These are phyloP conservation scores for Leuciscus idus DNA, from an alignment of 2,113 vertebrate species.

Conservation along the genomic window DNA sequence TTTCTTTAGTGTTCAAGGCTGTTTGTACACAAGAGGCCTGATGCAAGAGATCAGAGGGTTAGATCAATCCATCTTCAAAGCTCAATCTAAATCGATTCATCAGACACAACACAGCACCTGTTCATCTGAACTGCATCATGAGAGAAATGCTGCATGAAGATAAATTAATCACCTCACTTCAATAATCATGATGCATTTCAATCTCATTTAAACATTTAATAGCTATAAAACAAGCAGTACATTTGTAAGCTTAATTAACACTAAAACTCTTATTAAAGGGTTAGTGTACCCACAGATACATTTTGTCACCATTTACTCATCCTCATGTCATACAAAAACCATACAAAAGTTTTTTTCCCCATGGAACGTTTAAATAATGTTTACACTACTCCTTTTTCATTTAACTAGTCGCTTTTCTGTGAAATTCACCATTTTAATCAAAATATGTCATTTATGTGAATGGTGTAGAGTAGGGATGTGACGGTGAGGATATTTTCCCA, in stretches of 20 bases:
- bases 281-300: background rate
- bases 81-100: constrained; percentile 56
- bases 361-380: background rate
- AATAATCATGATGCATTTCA: constrained; percentile 41
- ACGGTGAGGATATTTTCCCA: too few relatives aligned
- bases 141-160: constrained; percentile 45
- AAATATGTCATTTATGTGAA: too few relatives aligned
- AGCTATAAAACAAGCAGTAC: background rate
- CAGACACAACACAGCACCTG: constrained; percentile 57
- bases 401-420: too few relatives aligned
- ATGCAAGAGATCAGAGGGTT: constrained; percentile 55
- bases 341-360: background rate
- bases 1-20: constrained; percentile 53
- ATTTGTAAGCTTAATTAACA: constrained; percentile 11
- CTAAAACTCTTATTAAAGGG: background rate
- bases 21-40: constrained; percentile 41
- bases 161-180: constrained; percentile 48
- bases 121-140: constrained; percentile 52
- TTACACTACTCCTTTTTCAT: too few relatives aligned
- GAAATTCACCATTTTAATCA: too few relatives aligned
- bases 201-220: constrained; percentile 35
- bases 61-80: constrained; percentile 61
- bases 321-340: background rate
- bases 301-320: background rate
- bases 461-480: too few relatives aligned